Evolutionary conservation across 2,888 invertebrate genomes (phyloP), one percentile per base, ranked within the genome.

Genomic region (Xestia rhomboidea): DNA sequence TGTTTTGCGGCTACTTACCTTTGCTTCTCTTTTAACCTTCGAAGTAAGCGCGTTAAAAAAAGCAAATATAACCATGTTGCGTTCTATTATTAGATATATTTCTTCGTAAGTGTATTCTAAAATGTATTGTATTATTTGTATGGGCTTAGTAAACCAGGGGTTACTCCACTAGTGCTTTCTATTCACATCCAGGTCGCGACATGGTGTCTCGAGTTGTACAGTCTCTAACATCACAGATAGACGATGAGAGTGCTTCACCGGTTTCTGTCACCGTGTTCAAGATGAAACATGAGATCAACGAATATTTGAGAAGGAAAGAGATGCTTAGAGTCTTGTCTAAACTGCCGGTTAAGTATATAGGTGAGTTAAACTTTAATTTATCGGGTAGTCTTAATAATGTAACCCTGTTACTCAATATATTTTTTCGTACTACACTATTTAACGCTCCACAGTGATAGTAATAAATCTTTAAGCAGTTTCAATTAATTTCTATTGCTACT

Each of bases 201-300:
- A 97, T 97, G 95, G 96, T 98, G n/a, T 97, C 97, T 21, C 95
- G 97, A n/a, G 97, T 98, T 41, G 95, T 98, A 5, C 97, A 96
- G 88, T 97, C 97, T 0, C 89, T 98, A 81, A 97, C 97, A 6
- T 92, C 93, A 2, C 95, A 96, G 77, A 93, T 97, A 68, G 96
- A 97, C 49, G 94, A 95, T n/a, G 94, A 94, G 21, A 92, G 91
- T 27, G 93, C 96, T 0, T 92, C 93, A 1, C 90, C 97, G 0
- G 93, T 97, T 0, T 96, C 97, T 0, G 96, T 97, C 1, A 94
- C 97, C 0, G 95, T 97, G 0, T 97, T 96, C 89, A 96, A 97
- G 76, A 96, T 97, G 93, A 97, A 93, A 82, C 95, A 97, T 78
- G 96, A 96, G 82, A 92, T 94, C 34, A 96, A 97, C 68, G 96